Percentiles rank a stretch among this genome's conserved stretches.
These are phyloP conservation scores for Zosterops lateralis DNA, from an alignment of 2,113 vertebrate genomes.

Conservation along the genomic window DNA sequence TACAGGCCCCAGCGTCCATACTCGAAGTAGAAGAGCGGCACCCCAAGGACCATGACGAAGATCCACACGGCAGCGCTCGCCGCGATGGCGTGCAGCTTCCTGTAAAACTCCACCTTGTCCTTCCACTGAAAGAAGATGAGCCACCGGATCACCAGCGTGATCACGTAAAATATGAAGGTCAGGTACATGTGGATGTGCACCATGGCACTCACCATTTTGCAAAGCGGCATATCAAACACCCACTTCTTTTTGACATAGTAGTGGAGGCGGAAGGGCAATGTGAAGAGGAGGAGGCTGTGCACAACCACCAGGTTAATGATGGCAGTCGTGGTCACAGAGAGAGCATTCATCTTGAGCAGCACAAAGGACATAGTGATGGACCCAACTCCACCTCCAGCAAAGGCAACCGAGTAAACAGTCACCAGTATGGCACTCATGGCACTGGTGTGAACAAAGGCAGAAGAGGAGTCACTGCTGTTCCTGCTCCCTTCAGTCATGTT, in stretches of 20 bases:
- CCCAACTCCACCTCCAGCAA: conserved; percentile 77
- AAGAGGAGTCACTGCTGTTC: background rate
- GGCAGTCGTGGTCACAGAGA: conserved; percentile 82
- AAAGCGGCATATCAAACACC: conserved; percentile 58
- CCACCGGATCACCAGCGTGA: conserved; percentile 81
- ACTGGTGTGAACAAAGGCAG: background rate
- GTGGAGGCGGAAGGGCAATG: conserved; percentile 86
- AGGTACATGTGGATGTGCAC: conserved; percentile 92
- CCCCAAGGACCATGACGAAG: conserved; percentile 61
- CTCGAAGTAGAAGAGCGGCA: conserved; percentile 42
- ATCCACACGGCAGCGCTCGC: conserved; percentile 79
- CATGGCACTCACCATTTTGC: conserved; percentile 85
- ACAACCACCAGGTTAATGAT: conserved; percentile 85
- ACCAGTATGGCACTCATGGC: conserved; percentile 40
- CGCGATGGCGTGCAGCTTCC: conserved; percentile 73
- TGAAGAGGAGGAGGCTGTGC: conserved; percentile 85
- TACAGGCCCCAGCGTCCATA: conserved; percentile 70
- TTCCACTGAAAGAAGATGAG: conserved; percentile 77
- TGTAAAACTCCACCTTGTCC: conserved; percentile 76
- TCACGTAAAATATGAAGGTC: conserved; percentile 84
- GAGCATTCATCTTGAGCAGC: conserved; percentile 79
- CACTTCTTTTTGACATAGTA: conserved; percentile 73
- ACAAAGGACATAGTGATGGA: conserved; percentile 72
- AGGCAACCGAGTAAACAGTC: conserved; percentile 71
- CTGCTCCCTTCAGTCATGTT: background rate